These are phyloP conservation scores for Synergus laeviventris DNA, from an alignment of 2,888 invertebrate genomes.

Conservation along the genomic window DNA sequence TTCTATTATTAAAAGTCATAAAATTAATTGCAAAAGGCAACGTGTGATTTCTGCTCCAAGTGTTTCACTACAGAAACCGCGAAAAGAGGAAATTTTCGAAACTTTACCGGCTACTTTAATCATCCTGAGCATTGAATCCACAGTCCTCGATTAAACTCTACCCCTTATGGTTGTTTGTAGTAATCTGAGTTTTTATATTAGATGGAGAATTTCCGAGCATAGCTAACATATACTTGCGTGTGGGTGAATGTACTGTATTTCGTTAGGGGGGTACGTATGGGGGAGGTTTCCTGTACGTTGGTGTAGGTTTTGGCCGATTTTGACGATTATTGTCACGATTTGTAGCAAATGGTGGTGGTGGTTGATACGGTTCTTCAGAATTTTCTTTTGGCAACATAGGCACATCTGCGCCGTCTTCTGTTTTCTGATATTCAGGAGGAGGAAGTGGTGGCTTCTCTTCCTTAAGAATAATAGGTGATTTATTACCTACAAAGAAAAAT, in stretches of 20 bases:
- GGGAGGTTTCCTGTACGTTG: constrained; percentile 96
- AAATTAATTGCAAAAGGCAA: constrained; percentile 72
- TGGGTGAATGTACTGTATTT: constrained; percentile 70
- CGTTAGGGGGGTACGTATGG: constrained; percentile 98
- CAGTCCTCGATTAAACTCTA: background rate
- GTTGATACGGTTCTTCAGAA: constrained; percentile 89
- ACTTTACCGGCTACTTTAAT: constrained; percentile 14
- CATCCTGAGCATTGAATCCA: constrained; percentile 20
- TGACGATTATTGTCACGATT: constrained; percentile 85
- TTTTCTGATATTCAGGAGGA: constrained; percentile 86
- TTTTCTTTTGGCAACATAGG: constrained; percentile 74
- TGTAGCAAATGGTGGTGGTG: constrained; percentile 90
- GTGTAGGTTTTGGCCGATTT: constrained; percentile 89
- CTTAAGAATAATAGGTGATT: constrained; percentile 94
- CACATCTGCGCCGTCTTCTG: constrained; percentile 77
- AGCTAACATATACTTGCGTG: constrained; percentile 73
- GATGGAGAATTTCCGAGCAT: constrained; percentile 72
- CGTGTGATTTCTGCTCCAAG: constrained; percentile 69
- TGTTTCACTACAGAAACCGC: constrained; percentile 41
- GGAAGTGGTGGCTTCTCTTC: constrained; percentile 96
- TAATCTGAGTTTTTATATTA: constrained; percentile 58
- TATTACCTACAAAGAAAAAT: constrained; percentile 78
- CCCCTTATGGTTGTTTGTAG: constrained; percentile 7
- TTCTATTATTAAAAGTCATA: constrained; percentile 24
- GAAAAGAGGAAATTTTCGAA: background rate